Evolutionary conservation across 2,113 vertebrate genomes (phyloP).

Genomic region (Petrocephalus zakoni): DNA sequence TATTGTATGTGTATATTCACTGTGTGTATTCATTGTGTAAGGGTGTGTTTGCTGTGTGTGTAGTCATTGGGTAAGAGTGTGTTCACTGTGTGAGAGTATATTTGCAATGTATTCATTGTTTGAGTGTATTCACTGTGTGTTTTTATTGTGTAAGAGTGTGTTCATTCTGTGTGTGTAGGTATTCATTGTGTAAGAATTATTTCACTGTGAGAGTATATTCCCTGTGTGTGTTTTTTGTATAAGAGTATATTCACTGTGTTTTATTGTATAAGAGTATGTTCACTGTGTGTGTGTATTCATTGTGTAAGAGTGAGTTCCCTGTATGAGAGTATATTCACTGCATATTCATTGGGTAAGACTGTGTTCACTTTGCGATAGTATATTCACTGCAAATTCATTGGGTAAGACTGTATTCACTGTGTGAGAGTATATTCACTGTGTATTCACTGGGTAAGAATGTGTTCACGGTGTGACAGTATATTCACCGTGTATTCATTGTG

Average conservation of each 20-base stretch:
- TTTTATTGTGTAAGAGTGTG: not conserved
- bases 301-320: not conserved
- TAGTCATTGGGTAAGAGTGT: not conserved
- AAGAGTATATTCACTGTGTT: not conserved
- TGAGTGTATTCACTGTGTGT: not conserved
- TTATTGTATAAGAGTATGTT: not conserved
- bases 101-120: too few species aligned
- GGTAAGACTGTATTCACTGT: not conserved
- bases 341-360: not conserved
- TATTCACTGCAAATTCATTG: not conserved
- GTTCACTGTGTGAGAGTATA: too few species aligned
- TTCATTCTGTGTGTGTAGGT: not conserved
- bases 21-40: not conserved
- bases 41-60: not conserved
- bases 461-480: not conserved
- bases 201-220: not conserved
- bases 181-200: not conserved
- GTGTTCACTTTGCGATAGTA: not conserved
- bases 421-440: not conserved
- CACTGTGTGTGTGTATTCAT: not conserved
- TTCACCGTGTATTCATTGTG: not conserved
- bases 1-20: not conserved
- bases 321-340: not conserved
- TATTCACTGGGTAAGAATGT: not conserved
- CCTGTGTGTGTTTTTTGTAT: not conserved